Percentiles rank a stretch among this genome's conserved stretches.
Conservation (phyloP, 2,888 invertebrate species). For the Tipula unca region DNA sequence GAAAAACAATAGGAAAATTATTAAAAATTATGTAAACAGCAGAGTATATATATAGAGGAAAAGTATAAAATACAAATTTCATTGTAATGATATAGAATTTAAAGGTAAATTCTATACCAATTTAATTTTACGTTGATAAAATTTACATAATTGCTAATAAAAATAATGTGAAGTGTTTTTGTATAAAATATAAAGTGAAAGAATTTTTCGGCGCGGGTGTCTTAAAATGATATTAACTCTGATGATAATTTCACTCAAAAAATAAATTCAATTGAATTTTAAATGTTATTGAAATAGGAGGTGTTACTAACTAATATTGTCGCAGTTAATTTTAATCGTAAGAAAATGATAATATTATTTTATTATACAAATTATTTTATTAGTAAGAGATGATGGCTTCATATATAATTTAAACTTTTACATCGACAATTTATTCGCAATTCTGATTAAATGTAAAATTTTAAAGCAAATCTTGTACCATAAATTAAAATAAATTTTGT, state of each 20-base stretch:
- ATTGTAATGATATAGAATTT: not conserved
- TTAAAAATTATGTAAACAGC: not conserved
- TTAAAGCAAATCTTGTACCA: too few species aligned
- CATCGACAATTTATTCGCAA: too few species aligned
- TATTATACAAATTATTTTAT: too few species aligned
- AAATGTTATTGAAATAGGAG: not conserved
- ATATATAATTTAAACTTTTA: too few species aligned
- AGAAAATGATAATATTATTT: not conserved
- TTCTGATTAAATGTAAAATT: too few species aligned
- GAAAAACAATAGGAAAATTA: not conserved
- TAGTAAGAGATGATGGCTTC: too few species aligned
- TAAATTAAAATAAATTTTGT: too few species aligned
- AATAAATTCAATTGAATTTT: not conserved
- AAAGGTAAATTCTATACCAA: not conserved
- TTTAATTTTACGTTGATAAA: not conserved
- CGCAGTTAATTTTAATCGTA: not conserved
- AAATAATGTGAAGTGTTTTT: not conserved
- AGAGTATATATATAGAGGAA: not conserved
- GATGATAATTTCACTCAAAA: not conserved
- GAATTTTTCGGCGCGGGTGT: not conserved
- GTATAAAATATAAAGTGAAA: not conserved
- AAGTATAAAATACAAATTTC: not conserved
- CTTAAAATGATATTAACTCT: not conserved
- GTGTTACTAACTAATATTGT: not conserved
- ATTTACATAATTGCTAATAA: not conserved